A percentile compares a stretch with the other conserved stretches of the same genome.
These are phyloP conservation scores for Acanthacorydalis orientalis DNA, from an alignment of 2,888 invertebrate species.

Conservation along the genomic window DNA sequence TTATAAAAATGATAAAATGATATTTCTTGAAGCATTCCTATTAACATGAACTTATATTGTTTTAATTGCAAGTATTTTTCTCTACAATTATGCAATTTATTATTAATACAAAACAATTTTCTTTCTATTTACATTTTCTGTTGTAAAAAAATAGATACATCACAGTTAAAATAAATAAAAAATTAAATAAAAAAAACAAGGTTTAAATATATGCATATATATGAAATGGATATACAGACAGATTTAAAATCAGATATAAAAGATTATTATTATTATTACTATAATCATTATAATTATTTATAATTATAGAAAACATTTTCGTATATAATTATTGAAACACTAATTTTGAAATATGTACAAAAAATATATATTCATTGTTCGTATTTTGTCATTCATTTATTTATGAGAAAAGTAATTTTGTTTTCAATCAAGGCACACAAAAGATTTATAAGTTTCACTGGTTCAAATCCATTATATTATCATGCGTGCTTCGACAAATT, in stretches of 20 bases:
- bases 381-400: background rate
- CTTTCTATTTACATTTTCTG: no score
- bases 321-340: conserved; percentile 3
- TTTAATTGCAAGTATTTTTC: no score
- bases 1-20: no score
- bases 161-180: background rate
- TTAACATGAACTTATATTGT: no score
- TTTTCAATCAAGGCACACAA: conserved; percentile 5
- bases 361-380: conserved; percentile 6
- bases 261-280: conserved; percentile 6
- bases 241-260: background rate
- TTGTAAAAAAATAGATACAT: background rate
- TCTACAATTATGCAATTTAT: no score
- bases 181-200: background rate
- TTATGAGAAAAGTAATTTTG: conserved; percentile 4
- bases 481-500: conserved; percentile 74
- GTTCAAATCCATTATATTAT: conserved; percentile 19
- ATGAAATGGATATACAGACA: no score
- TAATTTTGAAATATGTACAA: conserved; percentile 7
- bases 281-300: conserved; percentile 1
- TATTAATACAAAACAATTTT: no score
- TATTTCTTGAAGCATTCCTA: no score
- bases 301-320: conserved; percentile 2
- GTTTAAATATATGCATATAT: no score
- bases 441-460: conserved; percentile 1